Evolutionary conservation across 2,888 invertebrate genomes (phyloP).

Genomic region (Merodon equestris): DNA sequence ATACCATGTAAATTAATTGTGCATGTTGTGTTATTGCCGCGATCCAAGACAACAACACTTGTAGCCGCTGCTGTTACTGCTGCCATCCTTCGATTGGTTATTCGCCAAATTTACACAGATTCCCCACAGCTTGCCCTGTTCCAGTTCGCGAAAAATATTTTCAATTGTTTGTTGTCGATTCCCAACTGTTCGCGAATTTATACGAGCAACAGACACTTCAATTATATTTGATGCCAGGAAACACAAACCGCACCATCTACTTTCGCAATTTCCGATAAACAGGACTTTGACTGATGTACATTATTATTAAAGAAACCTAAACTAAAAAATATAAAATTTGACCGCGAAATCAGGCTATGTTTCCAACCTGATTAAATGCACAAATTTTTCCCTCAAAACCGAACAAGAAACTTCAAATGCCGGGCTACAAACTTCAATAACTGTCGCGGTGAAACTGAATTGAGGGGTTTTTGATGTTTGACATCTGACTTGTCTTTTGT

Average conservation of each 20-base stretch:
- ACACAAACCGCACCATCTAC: background rate
- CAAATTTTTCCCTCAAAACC: background rate
- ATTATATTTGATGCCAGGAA: background rate
- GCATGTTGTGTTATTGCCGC: conserved; percentile 97
- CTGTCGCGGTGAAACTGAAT: conserved; percentile 1
- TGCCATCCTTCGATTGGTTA: conserved; percentile 70
- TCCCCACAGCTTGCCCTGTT: background rate
- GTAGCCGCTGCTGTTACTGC: conserved; percentile 84
- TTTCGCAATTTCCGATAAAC: no score
- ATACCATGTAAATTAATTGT: conserved; percentile 97
- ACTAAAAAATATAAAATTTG: no score
- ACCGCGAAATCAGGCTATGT: no score
- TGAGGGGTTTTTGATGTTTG: background rate
- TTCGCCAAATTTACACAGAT: background rate
- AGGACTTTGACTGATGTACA: no score
- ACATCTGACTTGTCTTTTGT: background rate
- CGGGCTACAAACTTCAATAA: background rate
- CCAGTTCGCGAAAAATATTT: background rate
- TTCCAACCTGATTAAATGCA: no score
- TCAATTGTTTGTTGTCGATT: background rate
- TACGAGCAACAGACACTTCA: background rate
- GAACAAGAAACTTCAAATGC: background rate
- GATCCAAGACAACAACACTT: conserved; percentile 93
- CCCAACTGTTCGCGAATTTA: background rate
- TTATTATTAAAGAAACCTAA: no score